Conservation (phyloP, 1,140 invertebrate genomes). For the Apis laboriosa region DNA sequence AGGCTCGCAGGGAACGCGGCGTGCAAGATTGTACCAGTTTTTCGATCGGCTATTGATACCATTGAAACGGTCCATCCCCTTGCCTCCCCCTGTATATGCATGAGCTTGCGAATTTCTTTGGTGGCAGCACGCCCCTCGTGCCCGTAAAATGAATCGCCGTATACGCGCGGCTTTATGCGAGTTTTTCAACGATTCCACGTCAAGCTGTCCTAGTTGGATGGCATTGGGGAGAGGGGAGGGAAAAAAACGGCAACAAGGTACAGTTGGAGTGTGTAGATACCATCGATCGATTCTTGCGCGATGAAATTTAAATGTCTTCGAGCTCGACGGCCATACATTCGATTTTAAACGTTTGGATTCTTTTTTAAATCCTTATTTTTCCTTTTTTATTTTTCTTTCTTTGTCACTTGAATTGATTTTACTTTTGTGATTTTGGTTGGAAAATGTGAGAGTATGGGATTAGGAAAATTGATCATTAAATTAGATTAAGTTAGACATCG, state of each 20-base stretch:
- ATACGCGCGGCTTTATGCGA: conserved; percentile 65
- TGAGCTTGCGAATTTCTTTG: conserved; percentile 76
- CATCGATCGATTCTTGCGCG: conserved; percentile 55
- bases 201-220: conserved; percentile 46
- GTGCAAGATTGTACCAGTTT: conserved; percentile 79
- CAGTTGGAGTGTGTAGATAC: background rate
- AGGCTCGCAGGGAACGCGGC: conserved; percentile 56
- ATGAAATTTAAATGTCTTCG: conserved; percentile 41
- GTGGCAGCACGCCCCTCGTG: conserved; percentile 73
- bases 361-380: background rate
- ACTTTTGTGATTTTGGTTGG: no score
- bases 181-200: conserved; percentile 66
- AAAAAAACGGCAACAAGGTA: background rate
- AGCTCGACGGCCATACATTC: background rate
- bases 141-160: conserved; percentile 74
- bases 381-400: no score
- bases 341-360: background rate
- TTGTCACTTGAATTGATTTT: no score
- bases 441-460: no score
- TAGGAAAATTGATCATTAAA: no score
- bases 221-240: background rate
- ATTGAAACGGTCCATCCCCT: conserved; percentile 56
- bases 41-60: conserved; percentile 76
- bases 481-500: no score
- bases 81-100: conserved; percentile 71